Conservation (phyloP, 2,113 vertebrate species). For the Apteryx owenii region DNA sequence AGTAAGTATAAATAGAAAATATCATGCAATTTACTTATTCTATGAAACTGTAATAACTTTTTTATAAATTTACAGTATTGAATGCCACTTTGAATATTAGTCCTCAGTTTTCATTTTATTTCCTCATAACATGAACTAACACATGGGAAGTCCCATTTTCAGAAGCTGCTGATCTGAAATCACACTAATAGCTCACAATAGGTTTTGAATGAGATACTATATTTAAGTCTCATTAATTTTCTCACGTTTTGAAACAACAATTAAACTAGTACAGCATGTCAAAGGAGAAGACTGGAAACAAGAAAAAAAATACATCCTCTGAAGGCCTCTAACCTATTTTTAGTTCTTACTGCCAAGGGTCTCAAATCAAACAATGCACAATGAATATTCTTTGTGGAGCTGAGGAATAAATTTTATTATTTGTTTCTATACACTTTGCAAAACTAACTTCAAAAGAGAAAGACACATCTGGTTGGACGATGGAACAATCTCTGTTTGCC, state of each 20-base stretch:
- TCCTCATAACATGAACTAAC: neutral
- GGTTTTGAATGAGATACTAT: neutral
- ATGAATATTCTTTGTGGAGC: conserved; percentile 25
- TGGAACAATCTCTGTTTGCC: neutral
- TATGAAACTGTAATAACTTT: neutral
- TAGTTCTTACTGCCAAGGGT: neutral
- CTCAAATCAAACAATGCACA: neutral
- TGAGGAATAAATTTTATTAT: conserved; percentile 20
- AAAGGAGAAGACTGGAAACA: conserved; percentile 16
- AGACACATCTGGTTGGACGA: neutral
- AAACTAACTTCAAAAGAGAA: conserved; percentile 7
- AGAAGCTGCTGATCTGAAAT: neutral
- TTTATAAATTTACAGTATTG: neutral
- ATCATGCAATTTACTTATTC: neutral
- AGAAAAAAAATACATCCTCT: neutral
- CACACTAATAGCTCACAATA: neutral
- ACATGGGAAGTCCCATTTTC: neutral
- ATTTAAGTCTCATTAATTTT: neutral
- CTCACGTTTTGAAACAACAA: neutral
- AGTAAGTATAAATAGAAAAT: neutral
- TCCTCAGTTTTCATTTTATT: neutral
- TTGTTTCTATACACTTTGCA: neutral
- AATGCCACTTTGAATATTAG: neutral
- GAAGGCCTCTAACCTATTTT: conserved; percentile 11
- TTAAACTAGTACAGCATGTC: neutral